phyloP scores from a whole-genome alignment of 2,113 vertebrate genomes.

The Agelaius phoeniceus region DNA sequence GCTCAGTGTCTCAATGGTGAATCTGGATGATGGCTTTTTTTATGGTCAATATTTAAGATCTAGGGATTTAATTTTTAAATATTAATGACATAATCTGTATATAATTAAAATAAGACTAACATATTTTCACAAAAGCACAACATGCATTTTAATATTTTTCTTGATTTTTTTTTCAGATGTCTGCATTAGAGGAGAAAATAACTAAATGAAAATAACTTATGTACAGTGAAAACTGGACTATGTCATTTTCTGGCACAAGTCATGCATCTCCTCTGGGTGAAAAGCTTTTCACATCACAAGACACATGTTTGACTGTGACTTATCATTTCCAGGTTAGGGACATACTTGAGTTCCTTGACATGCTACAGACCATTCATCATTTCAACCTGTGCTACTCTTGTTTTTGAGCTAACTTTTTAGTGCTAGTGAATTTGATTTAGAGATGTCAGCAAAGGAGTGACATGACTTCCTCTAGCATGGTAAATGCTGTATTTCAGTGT shows the following conservation, averaged over 20 bases:
- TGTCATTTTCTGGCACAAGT: not conserved
- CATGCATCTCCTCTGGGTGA: not conserved
- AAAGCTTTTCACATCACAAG: constrained; percentile 12
- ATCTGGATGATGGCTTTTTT: accelerated
- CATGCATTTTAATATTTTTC: not conserved
- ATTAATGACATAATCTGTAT: not conserved
- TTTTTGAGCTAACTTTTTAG: not conserved
- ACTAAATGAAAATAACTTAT: not conserved
- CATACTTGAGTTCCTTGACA: not conserved
- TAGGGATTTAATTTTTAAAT: not conserved
- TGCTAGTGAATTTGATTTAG: not conserved
- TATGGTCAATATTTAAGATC: not conserved
- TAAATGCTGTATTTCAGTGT: not conserved
- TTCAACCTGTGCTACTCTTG: not conserved
- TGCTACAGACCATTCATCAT: not conserved
- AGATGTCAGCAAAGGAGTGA: not conserved
- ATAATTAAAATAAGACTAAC: not conserved
- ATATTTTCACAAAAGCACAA: not conserved
- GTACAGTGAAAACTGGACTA: not conserved
- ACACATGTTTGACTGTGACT: not conserved
- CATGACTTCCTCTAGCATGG: not conserved
- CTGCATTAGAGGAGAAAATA: not conserved
- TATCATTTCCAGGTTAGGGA: not conserved
- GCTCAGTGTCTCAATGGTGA: not conserved
- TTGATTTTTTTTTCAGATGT: not conserved